Conservation (phyloP, 2,113 vertebrate species). For the Syngnathus scovelli region DNA sequence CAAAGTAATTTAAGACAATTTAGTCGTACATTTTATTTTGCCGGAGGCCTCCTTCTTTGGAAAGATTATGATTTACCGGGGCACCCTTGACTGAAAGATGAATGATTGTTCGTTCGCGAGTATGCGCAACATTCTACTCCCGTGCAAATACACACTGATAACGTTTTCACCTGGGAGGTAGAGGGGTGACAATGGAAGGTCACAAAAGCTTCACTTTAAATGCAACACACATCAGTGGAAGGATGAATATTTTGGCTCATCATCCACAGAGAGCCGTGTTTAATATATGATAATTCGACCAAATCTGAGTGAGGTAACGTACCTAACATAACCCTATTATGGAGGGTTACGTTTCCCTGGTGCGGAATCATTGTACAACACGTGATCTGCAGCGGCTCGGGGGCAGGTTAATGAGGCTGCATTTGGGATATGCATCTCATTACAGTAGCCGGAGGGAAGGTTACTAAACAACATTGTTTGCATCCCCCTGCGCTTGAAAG, state of each 20-base stretch:
- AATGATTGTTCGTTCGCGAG: constrained; percentile 15
- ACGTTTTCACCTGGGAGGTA: not conserved
- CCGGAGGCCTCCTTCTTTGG: constrained; percentile 43
- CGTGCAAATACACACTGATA: not conserved
- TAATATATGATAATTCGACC: constrained; percentile 87
- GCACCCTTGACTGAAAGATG: constrained; percentile 34
- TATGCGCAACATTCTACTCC: not conserved
- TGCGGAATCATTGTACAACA: constrained; percentile 86
- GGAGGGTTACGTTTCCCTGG: constrained; percentile 81
- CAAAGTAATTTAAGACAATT: constrained; percentile 64
- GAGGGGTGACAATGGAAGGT: constrained; percentile 34
- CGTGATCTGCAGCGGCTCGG: constrained; percentile 82
- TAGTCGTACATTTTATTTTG: constrained; percentile 56
- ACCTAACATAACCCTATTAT: constrained; percentile 88
- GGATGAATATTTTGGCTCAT: constrained; percentile 74
- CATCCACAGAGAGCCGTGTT: constrained; percentile 66
- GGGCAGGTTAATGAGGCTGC: constrained; percentile 81
- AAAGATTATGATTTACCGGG: constrained; percentile 45
- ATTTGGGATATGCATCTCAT: constrained; percentile 77
- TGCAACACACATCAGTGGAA: constrained; percentile 48
- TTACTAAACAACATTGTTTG: constrained; percentile 44
- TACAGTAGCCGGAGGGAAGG: constrained; percentile 71
- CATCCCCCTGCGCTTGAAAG: constrained; percentile 17
- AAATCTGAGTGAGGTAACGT: constrained; percentile 80
- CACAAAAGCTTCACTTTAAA: constrained; percentile 48